Base-by-base conservation (phyloP, 2,113 vertebrate species). In the Pongo pygmaeus region DNA sequence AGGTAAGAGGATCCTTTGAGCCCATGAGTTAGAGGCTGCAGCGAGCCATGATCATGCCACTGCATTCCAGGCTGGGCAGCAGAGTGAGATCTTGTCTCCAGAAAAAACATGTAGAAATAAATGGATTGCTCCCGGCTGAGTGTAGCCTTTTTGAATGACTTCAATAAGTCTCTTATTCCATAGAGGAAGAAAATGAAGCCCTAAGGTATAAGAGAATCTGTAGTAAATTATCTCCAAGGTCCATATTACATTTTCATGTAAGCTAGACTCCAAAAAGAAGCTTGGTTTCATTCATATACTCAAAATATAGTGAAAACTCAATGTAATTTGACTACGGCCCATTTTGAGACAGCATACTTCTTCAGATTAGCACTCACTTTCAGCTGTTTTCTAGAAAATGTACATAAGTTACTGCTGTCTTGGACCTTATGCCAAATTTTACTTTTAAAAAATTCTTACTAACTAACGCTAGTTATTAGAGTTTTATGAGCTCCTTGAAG, bases 351-450 rank as follows among this genome's bases (percentile, higher is more conserved):
- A 80, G 14, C 25, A 64, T 79, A 55, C 20, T 84, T 89, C 72
- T 4, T 84, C 40, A 79, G 12, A 83, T 46, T 55, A 61, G 38
- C 52, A 84, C 38, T 91, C n/a, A 50, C 64, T 87, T 92, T 95
- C 22, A 86, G 46, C 46, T 93, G 4, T 90, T 94, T 92, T 96
- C 43, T 70, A 72, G 72, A 93, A 78, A 86, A 79, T 81, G 4
- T 12, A 35, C 32, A 11, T 46, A 84, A 48, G 50, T 75, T 96
- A 93, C 14, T 89, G 8, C 84, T 91, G 0, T 90, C 35, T 92
- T 93, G 72, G 10, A 84, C 6, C 87, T 84, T 30, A 84, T 75
- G 52, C n/a, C 70, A 89, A 25, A 93, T 93, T 95, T 96, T 87
- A 83, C 14, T 92, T 35, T 38, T 80, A 48, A 59, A 46, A 70